Base-by-base conservation (phyloP, 2,797 vertebrate species). In the Sebastes oblongus region DNA sequence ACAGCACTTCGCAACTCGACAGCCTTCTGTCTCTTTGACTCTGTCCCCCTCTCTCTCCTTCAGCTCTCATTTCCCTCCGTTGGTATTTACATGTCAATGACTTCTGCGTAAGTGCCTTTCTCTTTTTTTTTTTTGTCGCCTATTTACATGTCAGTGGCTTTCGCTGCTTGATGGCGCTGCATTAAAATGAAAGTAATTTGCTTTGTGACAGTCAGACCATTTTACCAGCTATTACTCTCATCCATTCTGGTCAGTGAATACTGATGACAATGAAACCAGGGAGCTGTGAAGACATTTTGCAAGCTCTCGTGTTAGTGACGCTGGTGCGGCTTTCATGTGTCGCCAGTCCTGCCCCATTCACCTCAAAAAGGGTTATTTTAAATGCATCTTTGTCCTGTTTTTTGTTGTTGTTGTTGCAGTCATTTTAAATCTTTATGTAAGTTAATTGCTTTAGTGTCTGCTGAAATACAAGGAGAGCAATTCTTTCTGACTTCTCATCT, bases 11-110 rank as follows among this genome's bases (percentile, higher is more conserved):
- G 84, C 72, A 87, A 86, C 82, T 88, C 82, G 78, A 90, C 86
- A 88, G 86, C 74, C 75, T 80, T 84, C 77, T 80, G 64, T 82
- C 42, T 4, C 75, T 89, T 65, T 67, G 22, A 61, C 72, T 74
- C 66, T 4, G 1, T 80, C 79, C 71, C 81, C 50, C 24, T 62
- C 65, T 30, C 71, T 54, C 72, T 58, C 72, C 73, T 77, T 84
- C 84, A 77, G 84, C 76, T 86, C 70, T 80, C 81, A 82, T 89
- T 80, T 79, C 78, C 79, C 80, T 87, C 85, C 66, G 30, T 81
- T 89, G 83, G 85, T 89, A 93, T 94, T 93, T 93, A 92, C 92
- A 93, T 92, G 90, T 92, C 89, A 93, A 92, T 92, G 90, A 92
- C 88, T 92, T 91, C 54, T 78, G 80, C 52, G 64, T 91, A 87